Evolutionary conservation across 1,140 invertebrate genomes (phyloP).

Genomic region (Drosophila takahashii): DNA sequence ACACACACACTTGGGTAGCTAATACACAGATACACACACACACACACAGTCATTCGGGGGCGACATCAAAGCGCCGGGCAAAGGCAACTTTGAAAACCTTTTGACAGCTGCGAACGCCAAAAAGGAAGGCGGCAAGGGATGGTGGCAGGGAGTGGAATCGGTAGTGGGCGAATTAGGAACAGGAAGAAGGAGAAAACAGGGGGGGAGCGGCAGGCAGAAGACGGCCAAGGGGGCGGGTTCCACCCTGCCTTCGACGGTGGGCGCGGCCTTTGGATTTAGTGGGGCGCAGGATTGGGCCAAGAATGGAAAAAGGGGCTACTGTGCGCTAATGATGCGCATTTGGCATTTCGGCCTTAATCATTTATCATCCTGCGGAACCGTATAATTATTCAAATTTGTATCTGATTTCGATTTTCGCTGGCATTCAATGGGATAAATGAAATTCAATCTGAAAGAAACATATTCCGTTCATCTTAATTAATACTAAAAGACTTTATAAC

Average conservation of each 20-base stretch:
- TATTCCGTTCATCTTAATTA: slow-evolving; percentile 14
- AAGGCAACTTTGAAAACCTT: slow-evolving; percentile 79
- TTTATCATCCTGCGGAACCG: slow-evolving; percentile 53
- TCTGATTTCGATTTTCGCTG: slow-evolving; percentile 46
- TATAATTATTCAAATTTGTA: slow-evolving; percentile 73
- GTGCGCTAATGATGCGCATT: slow-evolving; percentile 65
- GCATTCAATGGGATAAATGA: slow-evolving; percentile 6
- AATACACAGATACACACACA: slow-evolving; percentile 21
- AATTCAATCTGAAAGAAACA: not conserved
- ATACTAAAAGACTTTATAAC: too few relatives aligned
- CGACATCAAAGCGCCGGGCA: slow-evolving; percentile 72
- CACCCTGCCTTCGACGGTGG: slow-evolving; percentile 54
- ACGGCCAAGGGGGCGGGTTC: slow-evolving; percentile 28
- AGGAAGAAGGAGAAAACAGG: slow-evolving; percentile 1
- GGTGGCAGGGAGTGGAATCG: slow-evolving; percentile 7
- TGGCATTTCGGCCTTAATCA: slow-evolving; percentile 67
- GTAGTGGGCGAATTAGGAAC: slow-evolving; percentile 11
- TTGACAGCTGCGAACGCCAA: slow-evolving; percentile 71
- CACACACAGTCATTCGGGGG: slow-evolving; percentile 43
- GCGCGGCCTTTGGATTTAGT: slow-evolving; percentile 63
- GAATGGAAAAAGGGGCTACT: slow-evolving; percentile 20
- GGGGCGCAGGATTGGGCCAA: slow-evolving; percentile 52
- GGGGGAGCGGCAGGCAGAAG: not conserved
- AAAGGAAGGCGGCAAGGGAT: slow-evolving; percentile 16
- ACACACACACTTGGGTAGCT: slow-evolving; percentile 31